Evolutionary conservation across 1,140 invertebrate species (phyloP).

Genomic region (Leptonema lineaticorne): DNA sequence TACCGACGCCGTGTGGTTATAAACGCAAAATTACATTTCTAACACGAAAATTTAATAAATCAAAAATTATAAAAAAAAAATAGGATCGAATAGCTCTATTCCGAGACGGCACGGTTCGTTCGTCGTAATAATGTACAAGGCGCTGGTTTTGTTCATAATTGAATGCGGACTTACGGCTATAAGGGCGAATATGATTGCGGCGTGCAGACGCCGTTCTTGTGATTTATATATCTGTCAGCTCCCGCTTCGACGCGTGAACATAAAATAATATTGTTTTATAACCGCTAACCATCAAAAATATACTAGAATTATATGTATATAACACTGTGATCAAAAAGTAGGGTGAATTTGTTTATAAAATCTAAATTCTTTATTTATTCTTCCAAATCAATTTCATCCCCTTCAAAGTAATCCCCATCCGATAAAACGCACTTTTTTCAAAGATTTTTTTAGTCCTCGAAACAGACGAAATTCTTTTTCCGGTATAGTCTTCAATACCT

Average conservation of each 20-base stretch:
- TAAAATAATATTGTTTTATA: constrained; percentile 41
- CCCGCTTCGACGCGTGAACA: constrained; percentile 35
- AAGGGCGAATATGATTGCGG: background rate
- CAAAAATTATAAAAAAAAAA: too few species aligned
- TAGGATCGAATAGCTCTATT: background rate
- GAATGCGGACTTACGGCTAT: background rate
- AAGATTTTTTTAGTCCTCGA: too few species aligned
- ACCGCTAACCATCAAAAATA: constrained; percentile 29
- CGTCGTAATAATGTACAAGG: constrained; percentile 1
- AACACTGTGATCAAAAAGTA: background rate
- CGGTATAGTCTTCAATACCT: too few species aligned
- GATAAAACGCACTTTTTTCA: too few species aligned
- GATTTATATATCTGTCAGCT: constrained; percentile 36
- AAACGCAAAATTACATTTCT: too few species aligned
- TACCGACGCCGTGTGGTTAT: too few species aligned
- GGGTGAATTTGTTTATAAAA: background rate
- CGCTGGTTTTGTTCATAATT: background rate
- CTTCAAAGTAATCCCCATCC: too few species aligned
- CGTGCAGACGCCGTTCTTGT: too few species aligned
- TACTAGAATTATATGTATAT: background rate
- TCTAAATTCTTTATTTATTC: background rate
- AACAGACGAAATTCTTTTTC: too few species aligned
- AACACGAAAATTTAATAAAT: too few species aligned
- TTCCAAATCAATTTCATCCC: too few species aligned
- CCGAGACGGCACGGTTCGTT: background rate